Percentiles rank a stretch among this genome's conserved stretches.
Conservation (phyloP, 2,797 vertebrate species). For the Hydrolagus colliei region DNA sequence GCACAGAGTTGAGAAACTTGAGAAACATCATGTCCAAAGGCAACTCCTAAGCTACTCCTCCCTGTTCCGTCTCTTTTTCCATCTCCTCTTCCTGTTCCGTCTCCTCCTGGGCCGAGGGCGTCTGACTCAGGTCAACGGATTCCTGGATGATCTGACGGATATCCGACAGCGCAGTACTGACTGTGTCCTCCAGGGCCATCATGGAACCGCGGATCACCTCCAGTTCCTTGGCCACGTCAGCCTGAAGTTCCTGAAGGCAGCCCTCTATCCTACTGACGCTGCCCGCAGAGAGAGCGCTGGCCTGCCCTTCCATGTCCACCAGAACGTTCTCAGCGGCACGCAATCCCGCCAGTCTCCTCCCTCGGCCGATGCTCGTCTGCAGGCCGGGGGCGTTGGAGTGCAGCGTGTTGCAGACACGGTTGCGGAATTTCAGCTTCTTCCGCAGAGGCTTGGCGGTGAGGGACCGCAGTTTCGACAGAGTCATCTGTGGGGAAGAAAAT, state of each 20-base stretch:
- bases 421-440: neutral
- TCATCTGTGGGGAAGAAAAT: slow-evolving; percentile 14
- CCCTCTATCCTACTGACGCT: slow-evolving; percentile 1
- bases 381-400: neutral
- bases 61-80: too few species aligned
- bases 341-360: neutral
- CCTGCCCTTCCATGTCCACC: neutral
- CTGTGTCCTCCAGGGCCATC: slow-evolving; percentile 7
- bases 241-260: slow-evolving; percentile 1
- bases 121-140: neutral
- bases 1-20: neutral
- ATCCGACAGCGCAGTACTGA: neutral
- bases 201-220: neutral
- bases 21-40: too few species aligned
- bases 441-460: slow-evolving; percentile 3
- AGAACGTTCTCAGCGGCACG: neutral
- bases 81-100: neutral
- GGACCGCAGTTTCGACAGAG: neutral
- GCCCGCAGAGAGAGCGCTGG: neutral
- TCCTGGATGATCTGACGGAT: slow-evolving; percentile 10
- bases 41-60: too few species aligned
- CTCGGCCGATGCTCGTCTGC: neutral
- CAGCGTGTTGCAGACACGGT: too few species aligned
- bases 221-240: neutral
- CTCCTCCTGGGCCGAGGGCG: neutral